These are phyloP conservation scores for Arenicola marina DNA, from an alignment of 2,888 invertebrate genomes.

Conservation along the genomic window DNA sequence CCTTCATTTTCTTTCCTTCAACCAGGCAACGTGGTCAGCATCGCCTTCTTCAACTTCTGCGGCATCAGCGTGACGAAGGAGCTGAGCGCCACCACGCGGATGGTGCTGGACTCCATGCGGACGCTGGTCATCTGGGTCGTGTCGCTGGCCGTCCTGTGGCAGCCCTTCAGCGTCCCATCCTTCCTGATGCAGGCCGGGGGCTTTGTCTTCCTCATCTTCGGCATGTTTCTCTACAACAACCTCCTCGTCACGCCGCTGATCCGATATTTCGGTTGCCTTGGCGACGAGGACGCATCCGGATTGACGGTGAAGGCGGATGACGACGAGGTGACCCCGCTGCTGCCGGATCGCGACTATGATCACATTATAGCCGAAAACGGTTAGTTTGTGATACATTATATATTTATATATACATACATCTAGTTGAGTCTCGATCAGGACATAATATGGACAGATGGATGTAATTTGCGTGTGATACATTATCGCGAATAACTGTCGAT, in stretches of 20 bases:
- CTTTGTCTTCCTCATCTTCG: constrained; percentile 71
- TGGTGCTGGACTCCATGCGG: constrained; percentile 86
- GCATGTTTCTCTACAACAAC: constrained; percentile 82
- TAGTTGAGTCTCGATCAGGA: too few relatives aligned
- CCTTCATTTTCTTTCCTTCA: constrained; percentile 39
- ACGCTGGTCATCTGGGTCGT: constrained; percentile 89
- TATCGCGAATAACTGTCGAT: too few relatives aligned
- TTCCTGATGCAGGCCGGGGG: constrained; percentile 66
- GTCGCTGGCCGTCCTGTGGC: constrained; percentile 76
- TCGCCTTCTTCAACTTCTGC: constrained; percentile 91
- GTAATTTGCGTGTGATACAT: too few relatives aligned
- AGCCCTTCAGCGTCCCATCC: constrained; percentile 67
- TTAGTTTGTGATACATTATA: too few relatives aligned
- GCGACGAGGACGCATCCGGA: too few relatives aligned
- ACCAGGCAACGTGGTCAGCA: constrained; percentile 79
- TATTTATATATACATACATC: too few relatives aligned
- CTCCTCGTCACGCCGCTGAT: constrained; percentile 45
- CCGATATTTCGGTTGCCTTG: not conserved
- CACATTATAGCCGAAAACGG: too few relatives aligned
- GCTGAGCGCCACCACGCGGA: constrained; percentile 86
- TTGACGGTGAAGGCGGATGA: too few relatives aligned
- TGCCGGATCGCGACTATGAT: too few relatives aligned
- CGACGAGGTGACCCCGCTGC: too few relatives aligned
- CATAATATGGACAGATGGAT: too few relatives aligned
- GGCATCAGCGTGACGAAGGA: constrained; percentile 92